These are phyloP conservation scores for Pachypanchax playfairii DNA, from an alignment of 2,113 vertebrate genomes.

Conservation along the genomic window DNA sequence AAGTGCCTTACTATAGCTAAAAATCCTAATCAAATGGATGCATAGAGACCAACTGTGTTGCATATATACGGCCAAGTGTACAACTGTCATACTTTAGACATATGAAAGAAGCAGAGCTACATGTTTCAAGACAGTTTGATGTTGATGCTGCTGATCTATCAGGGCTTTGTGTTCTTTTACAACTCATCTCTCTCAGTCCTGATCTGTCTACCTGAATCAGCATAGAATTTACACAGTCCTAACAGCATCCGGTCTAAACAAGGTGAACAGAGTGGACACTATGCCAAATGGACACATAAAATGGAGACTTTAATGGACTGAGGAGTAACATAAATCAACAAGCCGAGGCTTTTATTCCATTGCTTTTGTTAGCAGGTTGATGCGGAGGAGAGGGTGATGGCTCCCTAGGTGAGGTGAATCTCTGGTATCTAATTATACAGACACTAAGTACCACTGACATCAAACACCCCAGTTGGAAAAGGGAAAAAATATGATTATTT, in stretches of 20 bases:
- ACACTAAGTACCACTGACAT: slow-evolving; percentile 62
- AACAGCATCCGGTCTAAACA: slow-evolving; percentile 45
- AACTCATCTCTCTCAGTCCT: background rate
- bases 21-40: too few relatives aligned
- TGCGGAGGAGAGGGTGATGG: slow-evolving; percentile 31
- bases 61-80: too few relatives aligned
- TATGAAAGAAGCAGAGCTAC: too few relatives aligned
- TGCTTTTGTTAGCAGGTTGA: slow-evolving; percentile 27
- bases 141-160: slow-evolving; percentile 2
- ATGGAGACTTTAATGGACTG: slow-evolving; percentile 70
- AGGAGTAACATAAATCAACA: slow-evolving; percentile 62
- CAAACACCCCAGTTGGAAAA: slow-evolving; percentile 33
- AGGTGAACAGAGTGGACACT: slow-evolving; percentile 58
- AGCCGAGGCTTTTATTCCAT: slow-evolving; percentile 18
- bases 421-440: slow-evolving; percentile 57
- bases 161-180: background rate
- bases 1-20: too few relatives aligned
- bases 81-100: too few relatives aligned
- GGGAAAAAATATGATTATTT: slow-evolving; percentile 62
- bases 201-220: slow-evolving; percentile 36
- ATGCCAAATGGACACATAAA: slow-evolving; percentile 74
- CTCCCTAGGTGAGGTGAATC: slow-evolving; percentile 54
- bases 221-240: slow-evolving; percentile 34
- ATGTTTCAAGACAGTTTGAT: too few relatives aligned
- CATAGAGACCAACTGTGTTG: too few relatives aligned